Conservation (phyloP, 2,113 vertebrate species). For the Acrocephalus kingi region DNA sequence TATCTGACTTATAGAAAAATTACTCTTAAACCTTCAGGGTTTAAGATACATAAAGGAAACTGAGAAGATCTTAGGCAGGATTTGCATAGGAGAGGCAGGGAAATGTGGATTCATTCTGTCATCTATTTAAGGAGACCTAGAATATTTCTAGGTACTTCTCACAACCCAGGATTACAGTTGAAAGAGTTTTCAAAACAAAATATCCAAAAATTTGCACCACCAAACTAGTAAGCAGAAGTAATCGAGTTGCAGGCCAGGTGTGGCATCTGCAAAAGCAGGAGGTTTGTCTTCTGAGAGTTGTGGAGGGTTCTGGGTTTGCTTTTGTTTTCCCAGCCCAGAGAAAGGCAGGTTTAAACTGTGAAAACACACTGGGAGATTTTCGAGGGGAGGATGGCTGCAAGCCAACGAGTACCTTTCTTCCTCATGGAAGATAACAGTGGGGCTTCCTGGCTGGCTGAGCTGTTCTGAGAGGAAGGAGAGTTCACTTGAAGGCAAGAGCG, state of each 20-base stretch:
- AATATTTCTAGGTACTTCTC: not conserved
- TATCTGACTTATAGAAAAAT: not conserved
- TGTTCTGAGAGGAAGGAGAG: not conserved
- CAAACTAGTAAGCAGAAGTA: not conserved
- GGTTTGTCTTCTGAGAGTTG: not conserved
- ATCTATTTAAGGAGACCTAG: not conserved
- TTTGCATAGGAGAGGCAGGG: not conserved
- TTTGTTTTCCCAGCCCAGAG: not conserved
- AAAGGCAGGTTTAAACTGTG: not conserved
- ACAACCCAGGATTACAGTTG: not conserved
- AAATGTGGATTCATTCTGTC: not conserved
- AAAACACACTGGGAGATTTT: not conserved
- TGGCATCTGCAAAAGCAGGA: not conserved
- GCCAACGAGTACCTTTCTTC: not conserved
- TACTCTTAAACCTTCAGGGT: not conserved
- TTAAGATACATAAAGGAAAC: not conserved
- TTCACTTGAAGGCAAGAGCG: not conserved
- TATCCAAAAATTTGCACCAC: not conserved
- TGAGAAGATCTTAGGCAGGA: not conserved
- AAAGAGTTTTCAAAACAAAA: not conserved
- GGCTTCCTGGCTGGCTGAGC: not conserved
- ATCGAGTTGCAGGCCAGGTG: not conserved
- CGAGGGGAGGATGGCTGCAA: not conserved
- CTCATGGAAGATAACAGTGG: not conserved
- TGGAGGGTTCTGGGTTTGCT: not conserved